Evolutionary conservation across 1,140 invertebrate species (phyloP).

Genomic region (Druon quercuslanigerum): DNA sequence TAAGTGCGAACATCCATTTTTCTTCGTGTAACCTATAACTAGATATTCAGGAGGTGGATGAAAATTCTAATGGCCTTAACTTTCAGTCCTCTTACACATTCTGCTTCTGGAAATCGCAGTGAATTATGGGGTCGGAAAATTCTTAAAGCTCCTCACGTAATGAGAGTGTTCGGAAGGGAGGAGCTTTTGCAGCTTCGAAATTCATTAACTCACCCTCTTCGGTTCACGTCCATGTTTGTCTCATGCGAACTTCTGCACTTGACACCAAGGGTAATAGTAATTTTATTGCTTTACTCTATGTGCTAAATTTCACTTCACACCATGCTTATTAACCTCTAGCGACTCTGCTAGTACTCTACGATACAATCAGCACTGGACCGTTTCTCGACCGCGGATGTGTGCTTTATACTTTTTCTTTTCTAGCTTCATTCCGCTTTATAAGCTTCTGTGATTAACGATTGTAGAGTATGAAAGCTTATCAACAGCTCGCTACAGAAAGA

Average conservation of each 20-base stretch:
- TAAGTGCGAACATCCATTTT: no score
- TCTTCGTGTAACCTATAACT: no score
- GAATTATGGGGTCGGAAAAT: constrained; percentile 59
- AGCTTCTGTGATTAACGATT: constrained; percentile 28
- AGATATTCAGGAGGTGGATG: constrained; percentile 23
- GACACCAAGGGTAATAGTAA: constrained; percentile 30
- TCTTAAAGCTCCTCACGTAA: constrained; percentile 66
- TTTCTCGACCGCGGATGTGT: constrained; percentile 4
- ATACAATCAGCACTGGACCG: background rate
- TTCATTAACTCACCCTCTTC: constrained; percentile 58
- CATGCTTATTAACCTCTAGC: background rate
- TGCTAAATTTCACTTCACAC: background rate
- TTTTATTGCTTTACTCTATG: constrained; percentile 11
- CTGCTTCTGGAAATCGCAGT: constrained; percentile 44
- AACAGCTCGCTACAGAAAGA: background rate
- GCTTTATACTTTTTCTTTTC: constrained; percentile 8
- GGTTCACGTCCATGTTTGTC: constrained; percentile 22
- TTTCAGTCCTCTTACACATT: constrained; percentile 41
- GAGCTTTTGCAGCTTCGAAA: constrained; percentile 57
- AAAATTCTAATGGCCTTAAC: constrained; percentile 56
- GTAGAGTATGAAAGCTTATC: constrained; percentile 24
- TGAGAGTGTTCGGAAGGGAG: constrained; percentile 59
- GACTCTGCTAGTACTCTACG: background rate
- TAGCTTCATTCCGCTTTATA: constrained; percentile 23
- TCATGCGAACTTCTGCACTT: constrained; percentile 21